Conservation (phyloP, 2,113 vertebrate species). For the Gymnorhina tibicen region DNA sequence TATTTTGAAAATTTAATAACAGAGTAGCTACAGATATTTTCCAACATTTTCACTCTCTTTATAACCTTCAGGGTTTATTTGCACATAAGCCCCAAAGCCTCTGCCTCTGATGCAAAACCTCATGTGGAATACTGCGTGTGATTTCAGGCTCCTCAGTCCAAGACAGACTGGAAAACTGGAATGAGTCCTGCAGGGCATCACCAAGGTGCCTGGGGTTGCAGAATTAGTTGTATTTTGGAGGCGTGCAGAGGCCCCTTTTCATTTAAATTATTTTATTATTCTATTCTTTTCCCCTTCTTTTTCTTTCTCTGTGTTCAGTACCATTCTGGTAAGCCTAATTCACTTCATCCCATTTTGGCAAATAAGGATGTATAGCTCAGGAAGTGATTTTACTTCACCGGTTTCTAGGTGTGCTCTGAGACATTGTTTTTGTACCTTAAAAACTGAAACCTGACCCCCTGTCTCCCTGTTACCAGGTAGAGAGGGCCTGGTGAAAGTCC, state of each 20-base stretch:
- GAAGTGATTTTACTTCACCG: background rate
- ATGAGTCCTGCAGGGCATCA: background rate
- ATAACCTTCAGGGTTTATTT: background rate
- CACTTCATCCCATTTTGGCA: background rate
- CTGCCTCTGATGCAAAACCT: background rate
- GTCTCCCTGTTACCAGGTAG: background rate
- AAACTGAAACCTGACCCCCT: background rate
- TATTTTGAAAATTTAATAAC: background rate
- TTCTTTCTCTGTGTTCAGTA: background rate
- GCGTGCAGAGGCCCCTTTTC: background rate
- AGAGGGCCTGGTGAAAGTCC: background rate
- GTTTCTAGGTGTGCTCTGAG: background rate
- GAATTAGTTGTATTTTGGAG: background rate
- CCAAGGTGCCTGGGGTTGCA: background rate
- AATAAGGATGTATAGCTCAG: background rate
- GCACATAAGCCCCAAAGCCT: background rate
- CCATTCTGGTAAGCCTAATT: background rate
- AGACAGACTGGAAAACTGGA: background rate
- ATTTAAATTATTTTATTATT: background rate
- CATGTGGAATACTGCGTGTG: fast-evolving
- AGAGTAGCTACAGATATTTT: background rate
- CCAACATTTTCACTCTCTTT: background rate
- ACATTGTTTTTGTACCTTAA: background rate
- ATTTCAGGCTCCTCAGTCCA: background rate
- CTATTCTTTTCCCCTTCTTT: background rate